Base-by-base conservation (phyloP, 2,797 vertebrate genomes). In the Xerus rutilus region DNA sequence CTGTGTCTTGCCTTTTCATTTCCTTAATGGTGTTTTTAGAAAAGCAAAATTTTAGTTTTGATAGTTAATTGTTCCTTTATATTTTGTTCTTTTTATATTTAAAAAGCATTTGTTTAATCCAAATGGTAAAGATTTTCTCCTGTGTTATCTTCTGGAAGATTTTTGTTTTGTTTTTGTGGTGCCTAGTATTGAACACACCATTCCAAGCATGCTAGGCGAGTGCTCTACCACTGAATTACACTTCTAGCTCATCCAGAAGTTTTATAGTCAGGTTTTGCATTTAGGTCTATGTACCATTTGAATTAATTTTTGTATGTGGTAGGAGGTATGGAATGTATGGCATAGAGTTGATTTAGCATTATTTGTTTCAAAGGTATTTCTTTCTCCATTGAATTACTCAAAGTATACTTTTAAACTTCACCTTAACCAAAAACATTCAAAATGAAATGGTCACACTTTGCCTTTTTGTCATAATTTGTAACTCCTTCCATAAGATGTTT, bases 11-110 rank as follows among this genome's bases (percentile, higher is more conserved):
- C 49, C 35, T 81, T 93, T 84, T 73, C 25, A 47, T 90, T 92
- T 79, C 17, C 23, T 94, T 93, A 96, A 76, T 91, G 54, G 4
- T 92, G 25, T 78, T 93, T 97, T 93, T 95, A 57, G 54, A 57
- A 57, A 57, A 57, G 81, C 28, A 89, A 25, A 77, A 14, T 77
- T 89, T 90, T 85, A 87, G 82, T 91, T 95, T 81, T 92, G 20
- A 52, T 0, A 67, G 86, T 45, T 45, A 67, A 52, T 82, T 18
- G 76, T 1, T 82, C 82, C 67, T 45, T 92, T 83, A 45, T 67
- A n/a, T 95, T 49, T 77, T 86, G 49, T 35, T 83, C 39, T 39
- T 84, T 72, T 78, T 94, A 17, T 65, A 32, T 83, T 93, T 43
- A 65, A 76, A 91, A 92, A 76, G 14, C 30, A 62, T 73, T 70